phyloP scores from a whole-genome alignment of 2,888 invertebrate species.

The Erebia ligea region DNA sequence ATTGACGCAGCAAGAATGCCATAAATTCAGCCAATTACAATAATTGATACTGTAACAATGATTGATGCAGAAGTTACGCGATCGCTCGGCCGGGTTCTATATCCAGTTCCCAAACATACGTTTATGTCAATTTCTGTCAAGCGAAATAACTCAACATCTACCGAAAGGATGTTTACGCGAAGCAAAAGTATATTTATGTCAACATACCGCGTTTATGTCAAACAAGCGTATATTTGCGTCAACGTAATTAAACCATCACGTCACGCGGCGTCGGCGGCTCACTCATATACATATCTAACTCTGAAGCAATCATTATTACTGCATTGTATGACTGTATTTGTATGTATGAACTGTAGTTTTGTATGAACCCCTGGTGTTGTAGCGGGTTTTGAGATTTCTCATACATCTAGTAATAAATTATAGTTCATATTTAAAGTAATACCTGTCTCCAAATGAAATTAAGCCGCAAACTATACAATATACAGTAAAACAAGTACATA shows the following conservation, averaged over 20 bases:
- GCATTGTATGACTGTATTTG: constrained; percentile 49
- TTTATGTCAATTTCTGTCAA: neutral
- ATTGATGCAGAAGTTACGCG: too few relatives aligned
- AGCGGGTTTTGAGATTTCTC: constrained; percentile 38
- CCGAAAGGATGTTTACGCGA: constrained; percentile 3
- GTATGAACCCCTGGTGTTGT: constrained; percentile 48
- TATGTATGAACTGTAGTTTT: constrained; percentile 63
- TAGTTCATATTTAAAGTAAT: neutral
- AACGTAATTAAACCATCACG: constrained; percentile 39
- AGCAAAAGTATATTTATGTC: neutral
- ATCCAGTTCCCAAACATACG: neutral
- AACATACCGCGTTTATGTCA: constrained; percentile 18
- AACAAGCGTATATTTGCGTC: constrained; percentile 11
- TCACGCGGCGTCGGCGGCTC: constrained; percentile 63
- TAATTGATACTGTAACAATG: too few relatives aligned
- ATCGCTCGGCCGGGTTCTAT: neutral
- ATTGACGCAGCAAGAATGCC: too few relatives aligned
- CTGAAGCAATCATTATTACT: constrained; percentile 72
- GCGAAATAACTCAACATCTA: neutral
- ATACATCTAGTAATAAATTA: neutral
- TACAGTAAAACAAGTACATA: too few relatives aligned
- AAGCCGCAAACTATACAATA: too few relatives aligned
- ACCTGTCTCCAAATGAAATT: too few relatives aligned
- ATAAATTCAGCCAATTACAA: too few relatives aligned
- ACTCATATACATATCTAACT: constrained; percentile 77